Base-by-base conservation (phyloP, 1,140 invertebrate genomes). In the Teleogryllus occipitalis region DNA sequence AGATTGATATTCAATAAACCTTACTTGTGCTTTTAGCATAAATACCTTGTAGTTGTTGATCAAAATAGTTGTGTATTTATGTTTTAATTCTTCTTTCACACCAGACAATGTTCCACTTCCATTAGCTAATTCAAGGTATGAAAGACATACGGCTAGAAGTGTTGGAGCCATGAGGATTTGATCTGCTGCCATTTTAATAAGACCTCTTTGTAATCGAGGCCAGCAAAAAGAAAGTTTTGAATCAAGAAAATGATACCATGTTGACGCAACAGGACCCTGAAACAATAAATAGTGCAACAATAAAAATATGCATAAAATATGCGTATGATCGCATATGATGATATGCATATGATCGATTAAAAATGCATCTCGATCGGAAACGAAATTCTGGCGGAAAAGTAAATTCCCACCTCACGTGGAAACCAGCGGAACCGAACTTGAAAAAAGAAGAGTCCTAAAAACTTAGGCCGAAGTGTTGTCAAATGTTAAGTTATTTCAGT, bases 161-260 rank as follows among this genome's bases (percentile, higher is more conserved):
- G 18, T 7, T 18, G 54, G 54, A 10, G 54, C 54, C 54, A 65
- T 65, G 54, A 65, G 18, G 10, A 18, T 18, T 65, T 65, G 54
- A 18, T 65, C 54, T 18, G 18, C 10, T 0, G 7, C 54, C 54
- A 65, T 65, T 18, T 65, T 65, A 0, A 18, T 65, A 10, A 18
- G 10, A 18, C 10, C 54, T 7, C 54, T 10, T 14, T 65, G 10
- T 18, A 65, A 3, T 7, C 18, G 10, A 10, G 54, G 18, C 54
- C 54, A 65, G 10, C 18, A 18, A 65, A 18, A 10, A 0, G 54
- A 18, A 18, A 65, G 0, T 18, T 65, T 65, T 18, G 54, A 65
- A 10, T 65, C 54, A 1, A 65, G 75, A 49, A 80, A 80, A 65
- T 78, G 39, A 79, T 79, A 76, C 75, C 48, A 78, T 81, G 76